Evolutionary conservation across 1,140 invertebrate species (phyloP).

Genomic region (Oreohelix idahoensis): DNA sequence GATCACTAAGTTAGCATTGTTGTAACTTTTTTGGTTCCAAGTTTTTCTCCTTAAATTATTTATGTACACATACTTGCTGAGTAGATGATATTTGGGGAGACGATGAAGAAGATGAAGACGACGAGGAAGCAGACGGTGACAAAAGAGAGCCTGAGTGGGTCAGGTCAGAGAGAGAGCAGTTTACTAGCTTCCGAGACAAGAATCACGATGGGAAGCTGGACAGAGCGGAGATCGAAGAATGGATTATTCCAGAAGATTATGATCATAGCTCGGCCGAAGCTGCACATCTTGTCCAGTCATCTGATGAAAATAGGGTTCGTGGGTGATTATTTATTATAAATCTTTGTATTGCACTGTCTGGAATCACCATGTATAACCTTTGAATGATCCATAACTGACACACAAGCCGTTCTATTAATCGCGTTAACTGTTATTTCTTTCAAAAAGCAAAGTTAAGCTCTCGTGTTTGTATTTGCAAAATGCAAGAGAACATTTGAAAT

Average conservation of each 20-base stretch:
- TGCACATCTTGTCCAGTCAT: slow-evolving; percentile 94
- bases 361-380: not conserved
- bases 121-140: slow-evolving; percentile 95
- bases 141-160: slow-evolving; percentile 97
- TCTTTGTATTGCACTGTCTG: not conserved
- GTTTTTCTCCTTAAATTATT: too few species aligned
- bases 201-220: slow-evolving; percentile 92
- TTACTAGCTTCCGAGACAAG: slow-evolving; percentile 83
- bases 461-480: too few species aligned
- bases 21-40: too few species aligned
- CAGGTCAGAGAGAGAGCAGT: slow-evolving; percentile 92
- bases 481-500: too few species aligned
- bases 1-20: too few species aligned
- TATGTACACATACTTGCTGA: not conserved
- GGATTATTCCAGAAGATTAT: slow-evolving; percentile 97
- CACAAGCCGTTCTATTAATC: too few species aligned
- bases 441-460: too few species aligned
- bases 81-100: slow-evolving; percentile 59
- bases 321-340: not conserved
- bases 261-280: slow-evolving; percentile 97
- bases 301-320: slow-evolving; percentile 88
- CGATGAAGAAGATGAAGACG: slow-evolving; percentile 82
- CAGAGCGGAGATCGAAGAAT: slow-evolving; percentile 86
- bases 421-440: too few species aligned
- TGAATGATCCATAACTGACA: not conserved